Conservation (phyloP, 1,140 invertebrate genomes). For the Caerostris darwini region DNA sequence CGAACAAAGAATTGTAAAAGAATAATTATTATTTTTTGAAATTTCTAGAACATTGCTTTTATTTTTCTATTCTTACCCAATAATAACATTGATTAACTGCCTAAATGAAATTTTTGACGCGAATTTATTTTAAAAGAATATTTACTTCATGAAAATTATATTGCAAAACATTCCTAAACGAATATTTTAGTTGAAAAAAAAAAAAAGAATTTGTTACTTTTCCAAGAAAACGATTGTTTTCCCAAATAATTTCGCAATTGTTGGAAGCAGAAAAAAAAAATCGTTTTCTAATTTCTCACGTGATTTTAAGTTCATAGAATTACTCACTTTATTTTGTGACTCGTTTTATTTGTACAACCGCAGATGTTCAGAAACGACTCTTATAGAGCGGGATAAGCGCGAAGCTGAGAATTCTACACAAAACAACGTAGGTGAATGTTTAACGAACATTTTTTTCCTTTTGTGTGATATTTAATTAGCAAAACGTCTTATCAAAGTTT, state of each 20-base stretch:
- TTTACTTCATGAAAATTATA: too few species aligned
- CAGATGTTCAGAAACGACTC: not conserved
- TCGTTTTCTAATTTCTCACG: not conserved
- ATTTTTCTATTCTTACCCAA: too few species aligned
- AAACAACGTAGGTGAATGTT: not conserved
- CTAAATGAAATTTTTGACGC: too few species aligned
- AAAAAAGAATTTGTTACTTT: too few species aligned
- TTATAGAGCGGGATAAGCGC: not conserved
- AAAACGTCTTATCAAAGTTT: not conserved
- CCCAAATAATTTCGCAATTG: too few species aligned
- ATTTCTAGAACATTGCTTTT: too few species aligned
- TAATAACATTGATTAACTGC: too few species aligned
- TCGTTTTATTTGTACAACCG: not conserved
- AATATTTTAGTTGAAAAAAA: too few species aligned
- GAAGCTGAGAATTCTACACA: not conserved
- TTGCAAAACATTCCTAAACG: too few species aligned
- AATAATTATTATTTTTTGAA: too few species aligned
- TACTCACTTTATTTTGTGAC: not conserved
- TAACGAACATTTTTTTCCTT: not conserved
- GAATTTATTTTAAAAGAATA: too few species aligned
- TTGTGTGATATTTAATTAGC: not conserved
- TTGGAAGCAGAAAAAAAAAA: not conserved
- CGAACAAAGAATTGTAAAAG: too few species aligned
- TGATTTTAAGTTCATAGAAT: not conserved
- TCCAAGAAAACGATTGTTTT: not conserved